A percentile compares a stretch with the other conserved stretches of the same genome.
Conservation (phyloP, 30 jellyfish, hydroid and myxozoan genomes). For the Aurelia coerulea region DNA sequence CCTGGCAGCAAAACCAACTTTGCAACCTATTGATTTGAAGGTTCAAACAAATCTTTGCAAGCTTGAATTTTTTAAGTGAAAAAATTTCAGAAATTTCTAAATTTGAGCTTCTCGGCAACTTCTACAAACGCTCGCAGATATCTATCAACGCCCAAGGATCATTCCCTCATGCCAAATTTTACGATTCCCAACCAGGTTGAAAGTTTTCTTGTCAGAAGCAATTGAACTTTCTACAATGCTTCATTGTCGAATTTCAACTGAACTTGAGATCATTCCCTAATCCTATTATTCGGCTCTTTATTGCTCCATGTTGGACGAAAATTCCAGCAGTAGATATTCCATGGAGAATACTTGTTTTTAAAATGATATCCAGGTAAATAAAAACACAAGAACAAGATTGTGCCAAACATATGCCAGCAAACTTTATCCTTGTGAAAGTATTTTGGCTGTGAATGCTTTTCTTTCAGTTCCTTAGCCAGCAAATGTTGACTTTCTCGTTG, state of each 20-base stretch:
- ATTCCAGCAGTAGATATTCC: conserved; percentile 2
- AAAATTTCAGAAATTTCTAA: no score
- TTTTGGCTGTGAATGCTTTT: conserved; percentile 15
- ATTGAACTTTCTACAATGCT: conserved; percentile 10
- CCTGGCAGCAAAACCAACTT: not conserved
- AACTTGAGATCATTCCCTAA: conserved; percentile 24
- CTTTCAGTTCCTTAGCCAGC: conserved; percentile 67
- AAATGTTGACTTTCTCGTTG: conserved; percentile 54
- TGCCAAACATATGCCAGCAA: conserved; percentile 11
- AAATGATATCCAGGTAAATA: not conserved
- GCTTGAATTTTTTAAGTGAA: no score
- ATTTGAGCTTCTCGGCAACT: no score
- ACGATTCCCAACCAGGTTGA: not conserved
- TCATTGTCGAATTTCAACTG: conserved; percentile 23
- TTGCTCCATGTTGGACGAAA: conserved; percentile 41
- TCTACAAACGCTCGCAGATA: not conserved
- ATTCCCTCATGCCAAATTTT: not conserved
- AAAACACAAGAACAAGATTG: conserved; percentile 7
- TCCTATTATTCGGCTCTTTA: conserved; percentile 56
- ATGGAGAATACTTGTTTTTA: no score
- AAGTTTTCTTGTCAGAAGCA: not conserved
- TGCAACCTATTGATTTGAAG: no score
- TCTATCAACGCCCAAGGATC: not conserved
- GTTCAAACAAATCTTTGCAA: no score
- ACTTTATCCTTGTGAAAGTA: conserved; percentile 8